Base-by-base conservation (phyloP, 2,797 vertebrate species). In the Adrianichthys oophorus region DNA sequence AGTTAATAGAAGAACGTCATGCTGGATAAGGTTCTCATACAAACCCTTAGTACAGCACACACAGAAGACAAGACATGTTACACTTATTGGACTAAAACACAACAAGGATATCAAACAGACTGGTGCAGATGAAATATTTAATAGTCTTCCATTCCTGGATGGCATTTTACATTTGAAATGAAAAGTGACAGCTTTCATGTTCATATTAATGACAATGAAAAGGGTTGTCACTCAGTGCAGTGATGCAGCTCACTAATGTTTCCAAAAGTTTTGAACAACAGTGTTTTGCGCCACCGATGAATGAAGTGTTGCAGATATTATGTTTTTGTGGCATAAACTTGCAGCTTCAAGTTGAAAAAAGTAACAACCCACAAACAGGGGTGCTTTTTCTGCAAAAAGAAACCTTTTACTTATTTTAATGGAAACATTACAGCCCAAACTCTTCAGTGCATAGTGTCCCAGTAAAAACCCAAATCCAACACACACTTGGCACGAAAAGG, bases 41-140 rank as follows among this genome's bases (percentile, higher is more conserved):
- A 37, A 37, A 37, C 48, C 26, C 43, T 32, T 56, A 15, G 16
- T 12, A 8, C 5, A 15, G 40, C 24, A 7, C 1, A 29, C 26
- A 29, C 26, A n/a, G 4, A 15, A 37, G 26, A 46, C 5, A 12
- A 21, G 23, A 55, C 45, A 24, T 57, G 45, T 55, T 58, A 47
- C 3, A 7, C 41, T 52, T 23, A 47, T n/a, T 51, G 43, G 54
- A 29, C 18, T 55, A 8, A 46, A 58, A 15, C 32, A 37, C 32
- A 55, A 56, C 51, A 56, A 12, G 16, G 13, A 53, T 40, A 44
- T 57, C 52, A 60, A 50, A 47, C 44, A 45, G 19, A 42, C 15
- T 15, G 52, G 51, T 59, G 29, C 4, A 66, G 43, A 57, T 62
- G 26, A 56, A 52, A 62, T 59, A 59, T 70, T 59, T 47, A 54